Percentiles rank a stretch among this genome's conserved stretches.
Evolutionary conservation across 2,113 vertebrate genomes (phyloP).

Genomic region (Tachuris rubrigastra): DNA sequence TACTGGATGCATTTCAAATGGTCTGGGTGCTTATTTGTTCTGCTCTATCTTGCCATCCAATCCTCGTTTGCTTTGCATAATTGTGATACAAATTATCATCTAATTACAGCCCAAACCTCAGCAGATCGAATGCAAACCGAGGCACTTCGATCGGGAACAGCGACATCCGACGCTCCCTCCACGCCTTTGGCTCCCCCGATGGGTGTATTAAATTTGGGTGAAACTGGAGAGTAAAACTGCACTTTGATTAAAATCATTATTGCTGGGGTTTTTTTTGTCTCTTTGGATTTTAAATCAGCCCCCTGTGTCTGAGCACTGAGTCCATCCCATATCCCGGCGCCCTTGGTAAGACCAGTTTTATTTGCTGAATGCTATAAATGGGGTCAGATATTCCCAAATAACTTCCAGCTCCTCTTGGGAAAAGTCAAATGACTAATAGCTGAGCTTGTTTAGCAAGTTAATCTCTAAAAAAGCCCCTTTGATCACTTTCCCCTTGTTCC

Average conservation of each 20-base stretch:
- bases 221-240: constrained; percentile 32
- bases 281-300: neutral
- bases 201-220: constrained; percentile 27
- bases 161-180: neutral
- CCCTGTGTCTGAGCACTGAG: neutral
- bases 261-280: neutral
- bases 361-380: neutral
- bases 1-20: constrained; percentile 64
- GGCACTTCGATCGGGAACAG: constrained; percentile 16
- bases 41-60: constrained; percentile 53
- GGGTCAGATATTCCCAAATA: neutral
- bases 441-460: neutral
- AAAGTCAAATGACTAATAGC: neutral
- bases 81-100: constrained; percentile 76
- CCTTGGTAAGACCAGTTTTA: neutral
- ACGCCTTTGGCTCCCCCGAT: neutral
- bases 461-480: neutral
- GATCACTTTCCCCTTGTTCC: neutral
- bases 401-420: neutral
- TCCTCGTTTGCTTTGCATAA: constrained; percentile 69
- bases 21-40: constrained; percentile 66
- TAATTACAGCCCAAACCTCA: constrained; percentile 68
- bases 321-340: neutral
- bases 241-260: constrained; percentile 17
- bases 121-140: constrained; percentile 53